A percentile compares a stretch with the other conserved stretches of the same genome.
Evolutionary conservation across 2,797 vertebrate genomes (phyloP).

Genomic region (Capromys pilorides): DNA sequence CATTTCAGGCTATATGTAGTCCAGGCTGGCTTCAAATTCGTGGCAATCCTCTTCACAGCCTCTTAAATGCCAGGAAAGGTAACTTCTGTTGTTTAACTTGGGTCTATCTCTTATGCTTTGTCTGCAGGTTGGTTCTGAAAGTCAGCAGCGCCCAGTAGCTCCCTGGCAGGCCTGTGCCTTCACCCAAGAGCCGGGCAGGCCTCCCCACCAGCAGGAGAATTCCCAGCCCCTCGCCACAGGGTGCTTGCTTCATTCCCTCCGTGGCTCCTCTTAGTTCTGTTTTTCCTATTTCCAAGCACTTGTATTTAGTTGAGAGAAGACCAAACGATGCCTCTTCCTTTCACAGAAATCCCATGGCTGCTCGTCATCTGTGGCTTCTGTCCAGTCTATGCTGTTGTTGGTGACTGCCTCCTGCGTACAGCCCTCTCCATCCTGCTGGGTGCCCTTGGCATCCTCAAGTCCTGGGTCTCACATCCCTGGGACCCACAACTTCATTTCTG

Average conservation of each 20-base stretch:
- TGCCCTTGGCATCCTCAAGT: neutral
- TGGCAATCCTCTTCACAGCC: neutral
- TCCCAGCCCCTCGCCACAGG: rapidly evolving
- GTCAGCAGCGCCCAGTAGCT: neutral
- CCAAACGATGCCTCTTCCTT: neutral
- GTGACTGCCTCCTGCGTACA: rapidly evolving
- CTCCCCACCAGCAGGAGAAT: neutral
- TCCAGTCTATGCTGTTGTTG: too few relatives aligned
- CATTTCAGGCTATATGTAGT: too few relatives aligned
- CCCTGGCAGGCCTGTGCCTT: rapidly evolving
- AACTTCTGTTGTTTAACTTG: neutral
- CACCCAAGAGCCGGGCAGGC: rapidly evolving
- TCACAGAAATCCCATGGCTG: neutral
- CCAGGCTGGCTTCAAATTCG: neutral
- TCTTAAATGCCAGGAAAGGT: neutral
- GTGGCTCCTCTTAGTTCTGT: neutral
- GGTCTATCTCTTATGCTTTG: neutral
- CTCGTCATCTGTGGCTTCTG: rapidly evolving
- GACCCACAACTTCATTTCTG: neutral
- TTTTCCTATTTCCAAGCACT: neutral
- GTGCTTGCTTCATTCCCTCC: too few relatives aligned
- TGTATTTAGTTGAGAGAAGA: neutral
- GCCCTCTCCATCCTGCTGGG: neutral
- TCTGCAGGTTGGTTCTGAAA: neutral
- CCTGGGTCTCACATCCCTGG: rapidly evolving